Evolutionary conservation across 2,113 vertebrate genomes (phyloP).

Genomic region (Ammodytes marinus): DNA sequence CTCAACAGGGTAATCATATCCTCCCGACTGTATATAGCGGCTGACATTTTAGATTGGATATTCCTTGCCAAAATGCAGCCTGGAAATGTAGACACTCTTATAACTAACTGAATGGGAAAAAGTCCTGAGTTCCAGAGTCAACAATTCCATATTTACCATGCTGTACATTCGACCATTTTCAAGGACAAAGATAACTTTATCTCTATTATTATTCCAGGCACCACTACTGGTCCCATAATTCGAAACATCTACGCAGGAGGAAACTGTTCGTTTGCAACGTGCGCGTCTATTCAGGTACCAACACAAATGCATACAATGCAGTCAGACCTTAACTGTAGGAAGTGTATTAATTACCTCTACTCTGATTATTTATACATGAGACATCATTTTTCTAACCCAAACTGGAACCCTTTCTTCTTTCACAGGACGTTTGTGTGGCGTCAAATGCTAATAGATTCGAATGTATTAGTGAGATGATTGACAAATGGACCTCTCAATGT

Average conservation of each 20-base stretch:
- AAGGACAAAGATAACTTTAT: not conserved
- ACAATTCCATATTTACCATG: too few relatives aligned
- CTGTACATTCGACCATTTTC: too few relatives aligned
- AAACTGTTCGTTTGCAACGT: slow-evolving; percentile 71
- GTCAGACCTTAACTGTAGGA: not conserved
- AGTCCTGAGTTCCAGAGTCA: too few relatives aligned
- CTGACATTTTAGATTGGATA: too few relatives aligned
- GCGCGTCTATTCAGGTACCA: slow-evolving; percentile 54
- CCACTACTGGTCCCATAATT: not conserved
- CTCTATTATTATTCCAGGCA: slow-evolving; percentile 47
- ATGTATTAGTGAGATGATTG: slow-evolving; percentile 45
- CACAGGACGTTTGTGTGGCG: slow-evolving; percentile 16
- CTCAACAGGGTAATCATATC: too few relatives aligned
- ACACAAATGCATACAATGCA: not conserved
- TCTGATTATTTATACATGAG: not conserved
- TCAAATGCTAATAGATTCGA: not conserved
- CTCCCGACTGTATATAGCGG: too few relatives aligned
- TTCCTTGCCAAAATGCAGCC: too few relatives aligned
- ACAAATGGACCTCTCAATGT: slow-evolving; percentile 56
- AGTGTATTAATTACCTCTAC: not conserved
- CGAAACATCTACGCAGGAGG: slow-evolving; percentile 71
- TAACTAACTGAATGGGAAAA: too few relatives aligned
- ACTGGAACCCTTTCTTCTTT: not conserved
- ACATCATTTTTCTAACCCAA: too few relatives aligned
- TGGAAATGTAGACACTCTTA: too few relatives aligned